These are phyloP conservation scores for Megastigmus dorsalis DNA, from an alignment of 2,888 invertebrate genomes.

Conservation along the genomic window DNA sequence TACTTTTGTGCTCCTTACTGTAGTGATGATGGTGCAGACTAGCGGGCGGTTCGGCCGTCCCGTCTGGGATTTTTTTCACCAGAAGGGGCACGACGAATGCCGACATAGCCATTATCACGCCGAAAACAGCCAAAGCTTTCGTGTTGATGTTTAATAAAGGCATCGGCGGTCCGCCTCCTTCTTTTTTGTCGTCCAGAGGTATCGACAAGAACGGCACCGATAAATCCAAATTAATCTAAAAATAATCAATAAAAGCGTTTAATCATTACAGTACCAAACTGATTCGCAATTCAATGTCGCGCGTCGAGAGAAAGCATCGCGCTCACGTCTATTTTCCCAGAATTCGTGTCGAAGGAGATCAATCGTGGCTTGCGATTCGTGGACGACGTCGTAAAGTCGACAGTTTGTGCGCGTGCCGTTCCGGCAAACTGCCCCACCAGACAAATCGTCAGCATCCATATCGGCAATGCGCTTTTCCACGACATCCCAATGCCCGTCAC, in stretches of 20 bases:
- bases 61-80: constrained; percentile 52
- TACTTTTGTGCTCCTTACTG: constrained; percentile 49
- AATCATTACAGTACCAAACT: neutral
- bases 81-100: constrained; percentile 77
- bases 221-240: constrained; percentile 81
- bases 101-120: constrained; percentile 77
- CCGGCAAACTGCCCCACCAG: neutral
- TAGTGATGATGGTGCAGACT: constrained; percentile 4
- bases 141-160: constrained; percentile 80
- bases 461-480: neutral
- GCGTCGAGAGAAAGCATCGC: neutral
- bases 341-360: constrained; percentile 77
- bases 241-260: constrained; percentile 21
- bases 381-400: neutral
- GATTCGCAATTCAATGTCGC: neutral
- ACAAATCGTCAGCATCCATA: constrained; percentile 3
- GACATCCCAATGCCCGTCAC: neutral
- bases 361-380: constrained; percentile 68
- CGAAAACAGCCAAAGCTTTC: constrained; percentile 78
- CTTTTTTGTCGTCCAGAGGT: constrained; percentile 78
- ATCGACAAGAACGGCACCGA: constrained; percentile 82
- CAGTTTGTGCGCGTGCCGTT: neutral
- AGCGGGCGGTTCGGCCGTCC: neutral
- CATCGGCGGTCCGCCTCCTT: constrained; percentile 66
- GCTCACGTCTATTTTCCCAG: constrained; percentile 78